Conservation (phyloP, 2,797 vertebrate genomes). For the Oceanodroma leucorhoa region DNA sequence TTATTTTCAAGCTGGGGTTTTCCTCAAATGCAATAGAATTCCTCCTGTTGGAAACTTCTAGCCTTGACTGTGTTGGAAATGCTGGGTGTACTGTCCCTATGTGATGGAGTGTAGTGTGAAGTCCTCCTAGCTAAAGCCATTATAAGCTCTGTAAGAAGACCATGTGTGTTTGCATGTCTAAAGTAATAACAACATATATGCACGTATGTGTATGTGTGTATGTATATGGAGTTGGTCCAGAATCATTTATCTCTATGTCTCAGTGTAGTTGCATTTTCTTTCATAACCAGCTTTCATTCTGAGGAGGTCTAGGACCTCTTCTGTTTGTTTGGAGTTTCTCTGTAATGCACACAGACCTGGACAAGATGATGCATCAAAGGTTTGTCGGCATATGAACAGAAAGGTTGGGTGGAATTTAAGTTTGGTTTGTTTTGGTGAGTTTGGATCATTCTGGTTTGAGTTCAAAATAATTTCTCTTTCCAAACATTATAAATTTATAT, state of each 20-base stretch:
- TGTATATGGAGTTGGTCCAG: neutral
- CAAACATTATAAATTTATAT: too few relatives aligned
- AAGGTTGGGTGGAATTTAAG: neutral
- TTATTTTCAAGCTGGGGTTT: neutral
- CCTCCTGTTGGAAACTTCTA: neutral
- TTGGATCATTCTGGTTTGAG: neutral
- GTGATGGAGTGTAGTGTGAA: neutral
- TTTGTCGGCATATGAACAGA: neutral
- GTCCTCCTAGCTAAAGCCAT: neutral
- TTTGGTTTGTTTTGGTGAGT: neutral
- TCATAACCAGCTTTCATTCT: neutral
- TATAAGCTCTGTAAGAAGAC: neutral
- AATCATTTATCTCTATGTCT: neutral
- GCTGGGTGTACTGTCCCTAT: neutral
- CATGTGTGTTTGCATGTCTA: accelerated
- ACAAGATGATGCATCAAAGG: neutral
- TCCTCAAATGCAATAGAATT: neutral
- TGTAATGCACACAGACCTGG: neutral
- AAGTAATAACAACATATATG: neutral
- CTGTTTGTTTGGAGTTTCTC: neutral
- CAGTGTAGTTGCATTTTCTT: neutral
- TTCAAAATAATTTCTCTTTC: neutral
- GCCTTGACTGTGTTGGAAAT: neutral
- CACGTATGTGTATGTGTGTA: accelerated
- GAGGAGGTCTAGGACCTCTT: neutral